Evolutionary conservation across 2,888 invertebrate species (phyloP).

Genomic region (Trachelus stipa): DNA sequence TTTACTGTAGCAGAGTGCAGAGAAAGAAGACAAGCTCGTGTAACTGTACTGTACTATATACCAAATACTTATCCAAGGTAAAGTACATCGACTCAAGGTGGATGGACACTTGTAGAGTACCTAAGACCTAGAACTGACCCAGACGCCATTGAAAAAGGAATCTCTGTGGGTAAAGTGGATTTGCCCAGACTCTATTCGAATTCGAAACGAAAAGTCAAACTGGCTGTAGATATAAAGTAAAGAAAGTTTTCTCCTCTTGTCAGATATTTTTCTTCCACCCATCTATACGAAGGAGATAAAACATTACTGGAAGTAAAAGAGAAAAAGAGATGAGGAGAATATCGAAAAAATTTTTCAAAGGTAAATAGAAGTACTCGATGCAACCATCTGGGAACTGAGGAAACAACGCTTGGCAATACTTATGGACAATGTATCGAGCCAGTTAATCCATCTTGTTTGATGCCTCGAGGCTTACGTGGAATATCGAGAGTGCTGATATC

Average conservation of each 20-base stretch:
- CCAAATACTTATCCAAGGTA: no score
- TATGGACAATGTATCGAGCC: background rate
- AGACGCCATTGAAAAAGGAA: no score
- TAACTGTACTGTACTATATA: no score
- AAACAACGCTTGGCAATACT: background rate
- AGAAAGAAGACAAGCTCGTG: no score
- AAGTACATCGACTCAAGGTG: no score
- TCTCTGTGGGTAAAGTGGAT: conserved; percentile 1
- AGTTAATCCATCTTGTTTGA: background rate
- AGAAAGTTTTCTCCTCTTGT: background rate
- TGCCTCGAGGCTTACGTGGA: background rate
- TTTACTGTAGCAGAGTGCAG: no score
- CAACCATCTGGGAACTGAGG: background rate
- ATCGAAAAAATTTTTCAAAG: background rate
- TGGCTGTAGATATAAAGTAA: background rate
- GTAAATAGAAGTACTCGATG: background rate
- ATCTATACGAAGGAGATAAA: background rate
- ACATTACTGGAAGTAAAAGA: background rate
- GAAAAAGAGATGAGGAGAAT: background rate
- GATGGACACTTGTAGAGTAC: no score
- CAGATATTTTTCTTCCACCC: background rate
- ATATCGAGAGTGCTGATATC: background rate
- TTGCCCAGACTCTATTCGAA: background rate
- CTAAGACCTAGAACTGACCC: no score
- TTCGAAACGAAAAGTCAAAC: background rate